phyloP scores from a whole-genome alignment of 2,113 vertebrate genomes.

The Synodontis membranacea region DNA sequence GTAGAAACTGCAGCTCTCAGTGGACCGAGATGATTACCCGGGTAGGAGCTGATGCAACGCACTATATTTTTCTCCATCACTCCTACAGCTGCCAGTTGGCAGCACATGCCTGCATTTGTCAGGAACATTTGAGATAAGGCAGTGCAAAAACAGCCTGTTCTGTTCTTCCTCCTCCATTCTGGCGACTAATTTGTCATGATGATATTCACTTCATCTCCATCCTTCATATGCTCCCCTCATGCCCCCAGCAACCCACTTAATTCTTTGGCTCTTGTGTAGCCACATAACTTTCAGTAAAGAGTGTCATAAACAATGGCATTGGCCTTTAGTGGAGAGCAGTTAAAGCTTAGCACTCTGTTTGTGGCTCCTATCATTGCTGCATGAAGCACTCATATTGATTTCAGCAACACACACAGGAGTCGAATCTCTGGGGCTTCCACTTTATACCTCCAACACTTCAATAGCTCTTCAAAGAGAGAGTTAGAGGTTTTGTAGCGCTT shows the following conservation, averaged over 20 bases:
- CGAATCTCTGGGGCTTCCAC: conserved; percentile 49
- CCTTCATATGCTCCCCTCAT: background rate
- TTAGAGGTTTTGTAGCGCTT: conserved; percentile 46
- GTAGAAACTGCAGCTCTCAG: conserved; percentile 6
- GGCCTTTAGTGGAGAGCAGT: conserved; percentile 39
- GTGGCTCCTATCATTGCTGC: conserved; percentile 49
- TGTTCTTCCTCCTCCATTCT: conserved; percentile 21
- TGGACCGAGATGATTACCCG: conserved; percentile 14
- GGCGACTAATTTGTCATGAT: conserved; percentile 31
- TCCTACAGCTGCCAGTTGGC: conserved; percentile 37
- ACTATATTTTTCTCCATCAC: conserved; percentile 35
- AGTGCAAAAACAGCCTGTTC: conserved; percentile 21
- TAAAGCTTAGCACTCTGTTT: conserved; percentile 45
- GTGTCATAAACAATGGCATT: conserved; percentile 47
- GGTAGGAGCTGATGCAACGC: conserved; percentile 2
- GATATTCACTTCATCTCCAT: conserved; percentile 19
- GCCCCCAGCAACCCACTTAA: conserved; percentile 16
- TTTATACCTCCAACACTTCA: conserved; percentile 56
- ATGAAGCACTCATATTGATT: conserved; percentile 53
- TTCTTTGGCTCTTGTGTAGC: conserved; percentile 12
- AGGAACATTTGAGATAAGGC: conserved; percentile 20
- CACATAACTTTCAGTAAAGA: conserved; percentile 42
- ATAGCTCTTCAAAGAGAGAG: conserved; percentile 53
- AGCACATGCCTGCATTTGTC: conserved; percentile 25
- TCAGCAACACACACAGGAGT: conserved; percentile 47